Evolutionary conservation across 2,888 invertebrate species (phyloP).

Genomic region (Cryptocephalus moraei): DNA sequence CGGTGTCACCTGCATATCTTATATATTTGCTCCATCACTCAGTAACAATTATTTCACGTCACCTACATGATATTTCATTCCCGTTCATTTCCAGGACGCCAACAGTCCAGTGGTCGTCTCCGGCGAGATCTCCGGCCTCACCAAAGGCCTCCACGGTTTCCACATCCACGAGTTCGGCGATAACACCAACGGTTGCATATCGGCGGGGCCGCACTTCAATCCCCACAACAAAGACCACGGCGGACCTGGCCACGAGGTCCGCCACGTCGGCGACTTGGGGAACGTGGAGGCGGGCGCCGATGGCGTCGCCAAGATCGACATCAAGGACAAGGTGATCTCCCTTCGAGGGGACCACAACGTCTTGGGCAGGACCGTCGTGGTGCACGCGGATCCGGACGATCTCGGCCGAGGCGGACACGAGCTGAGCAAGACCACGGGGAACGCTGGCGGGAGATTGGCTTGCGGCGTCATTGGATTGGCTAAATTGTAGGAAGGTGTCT

Average conservation of each 20-base stretch:
- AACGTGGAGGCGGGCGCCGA: conserved; percentile 54
- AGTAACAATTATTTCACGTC: too few species aligned
- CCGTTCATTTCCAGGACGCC: conserved; percentile 24
- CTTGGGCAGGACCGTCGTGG: conserved; percentile 76
- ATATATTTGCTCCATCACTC: too few species aligned
- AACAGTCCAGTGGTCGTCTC: conserved; percentile 60
- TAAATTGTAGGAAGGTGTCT: conserved; percentile 34
- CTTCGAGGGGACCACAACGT: conserved; percentile 64
- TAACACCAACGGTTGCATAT: conserved; percentile 91
- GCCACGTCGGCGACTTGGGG: conserved; percentile 80
- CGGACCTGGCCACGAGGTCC: conserved; percentile 56
- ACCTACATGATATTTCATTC: neutral
- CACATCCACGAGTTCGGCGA: conserved; percentile 96
- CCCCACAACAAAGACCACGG: conserved; percentile 75
- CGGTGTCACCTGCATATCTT: too few species aligned
- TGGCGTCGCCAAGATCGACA: conserved; percentile 56
- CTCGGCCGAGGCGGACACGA: conserved; percentile 89
- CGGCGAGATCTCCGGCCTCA: conserved; percentile 72
- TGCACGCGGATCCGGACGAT: conserved; percentile 91
- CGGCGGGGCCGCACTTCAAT: conserved; percentile 91
- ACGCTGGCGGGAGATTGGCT: conserved; percentile 83
- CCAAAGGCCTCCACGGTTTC: conserved; percentile 76
- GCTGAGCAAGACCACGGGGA: conserved; percentile 86
- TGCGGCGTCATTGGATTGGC: conserved; percentile 81
- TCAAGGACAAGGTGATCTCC: conserved; percentile 53